Evolutionary conservation across 2,113 vertebrate genomes (phyloP), one percentile per base, ranked within the genome.

Genomic region (Osmerus eperlanus): DNA sequence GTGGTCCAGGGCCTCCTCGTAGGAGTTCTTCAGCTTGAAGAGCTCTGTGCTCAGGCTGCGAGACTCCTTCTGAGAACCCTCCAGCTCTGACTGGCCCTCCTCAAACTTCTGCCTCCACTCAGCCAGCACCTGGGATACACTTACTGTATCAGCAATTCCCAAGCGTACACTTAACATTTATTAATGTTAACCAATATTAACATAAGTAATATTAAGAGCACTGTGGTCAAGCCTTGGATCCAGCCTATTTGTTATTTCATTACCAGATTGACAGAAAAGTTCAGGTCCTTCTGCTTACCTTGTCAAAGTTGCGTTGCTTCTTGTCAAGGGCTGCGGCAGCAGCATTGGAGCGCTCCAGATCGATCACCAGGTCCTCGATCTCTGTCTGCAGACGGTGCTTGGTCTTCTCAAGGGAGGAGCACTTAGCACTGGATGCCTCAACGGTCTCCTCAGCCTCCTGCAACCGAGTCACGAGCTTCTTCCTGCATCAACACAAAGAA

Each of bases 361-460:
- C 96, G 65, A 97, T 89, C 0, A 92, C 90, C 67, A 97, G 89
- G 19, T 98, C 96, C 86, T 97, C 96, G 0, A 95, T 95, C 89
- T 98, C 96, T 0, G 93, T 94, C 88, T 98, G 95, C 76, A 98
- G 92, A 0, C 96, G 91, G 53, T 96, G 94, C 87, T 97, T 97
- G 72, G 95, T 97, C 91, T 97, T 98, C 68, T 97, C 96, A 81
- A 98, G 88, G 0, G 96, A 98, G 0, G 95, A 93, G 66, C 95
- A 96, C 84, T 97, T 98, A 73, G 96, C 94, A 0, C 96, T 94
- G 0, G 94, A 92, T 0, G 92, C 90, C 85, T 95, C 95, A 19
- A 95, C 88, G 0, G 92, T 88, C 82, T 97, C 96, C 86, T 98
- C 96, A 0, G 95, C 93, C 71, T 97, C 95, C 88, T 98, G 96